Base-by-base conservation (phyloP, 2,113 vertebrate species). In the Penelope pileata region DNA sequence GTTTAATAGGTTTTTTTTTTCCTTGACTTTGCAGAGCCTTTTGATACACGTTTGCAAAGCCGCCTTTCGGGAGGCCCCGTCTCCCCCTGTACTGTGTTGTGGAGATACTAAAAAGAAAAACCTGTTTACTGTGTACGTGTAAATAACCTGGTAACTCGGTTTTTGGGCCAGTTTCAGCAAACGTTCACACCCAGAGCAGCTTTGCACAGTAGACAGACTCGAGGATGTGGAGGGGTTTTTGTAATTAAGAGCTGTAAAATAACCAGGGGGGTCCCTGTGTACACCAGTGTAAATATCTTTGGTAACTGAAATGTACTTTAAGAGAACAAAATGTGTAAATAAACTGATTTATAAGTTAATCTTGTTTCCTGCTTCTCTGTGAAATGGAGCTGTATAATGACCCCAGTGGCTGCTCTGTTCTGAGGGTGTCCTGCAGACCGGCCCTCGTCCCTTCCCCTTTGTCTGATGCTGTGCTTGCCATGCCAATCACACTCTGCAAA, bases 281-380 rank as follows among this genome's bases (percentile, higher is more conserved):
- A 98, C 76, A 99, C 98, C 98, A 98, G 97, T 99, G 98, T 99
- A 99, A 98, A 99, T 98, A 98, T 97, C 94, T 99, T 99, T 99
- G 98, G 98, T 98, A 98, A 98, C 97, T 97, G 96, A 98, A 99
- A 97, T 98, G 96, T 98, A 98, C 98, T 98, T 99, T 99, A 98
- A 98, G 90, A 97, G 95, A 97, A 98, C 93, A 94, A 97, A 98
- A 97, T 98, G 97, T 99, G 99, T 99, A 99, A 99, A 99, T 99
- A 99, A 99, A 99, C 89, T 97, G 98, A 98, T 99, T 99, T 98
- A 97, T 98, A 98, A 98, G 96, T 98, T 98, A 97, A 94, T 95
- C 91, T 67, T 86, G 69, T 94, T 94, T 96, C 16, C 73, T 74
- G 10, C 3, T 74, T 90, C 67, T 86, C 80, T 95, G 40, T 68